These are phyloP conservation scores for Radopholus similis DNA, from an alignment of 1,140 invertebrate species.

Conservation along the genomic window DNA sequence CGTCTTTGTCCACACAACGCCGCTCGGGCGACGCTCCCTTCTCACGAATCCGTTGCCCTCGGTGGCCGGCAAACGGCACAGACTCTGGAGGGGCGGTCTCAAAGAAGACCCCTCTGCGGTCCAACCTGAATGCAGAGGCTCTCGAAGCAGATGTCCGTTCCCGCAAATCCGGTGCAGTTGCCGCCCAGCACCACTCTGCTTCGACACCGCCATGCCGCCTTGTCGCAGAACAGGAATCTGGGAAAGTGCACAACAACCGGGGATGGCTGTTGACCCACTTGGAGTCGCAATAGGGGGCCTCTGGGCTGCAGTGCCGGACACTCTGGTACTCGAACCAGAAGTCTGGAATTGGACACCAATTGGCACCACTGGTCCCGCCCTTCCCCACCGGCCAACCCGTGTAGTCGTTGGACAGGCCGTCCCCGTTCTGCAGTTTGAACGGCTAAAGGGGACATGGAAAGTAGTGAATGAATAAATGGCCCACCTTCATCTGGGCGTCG, in stretches of 20 bases:
- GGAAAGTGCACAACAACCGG: not conserved
- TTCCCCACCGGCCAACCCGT: conserved; percentile 32
- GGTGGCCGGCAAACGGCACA: conserved; percentile 46
- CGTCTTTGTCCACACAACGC: conserved; percentile 57
- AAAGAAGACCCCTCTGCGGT: not conserved
- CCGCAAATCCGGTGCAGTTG: conserved; percentile 57
- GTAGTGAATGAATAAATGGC: not conserved
- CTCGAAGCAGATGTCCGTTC: conserved; percentile 54
- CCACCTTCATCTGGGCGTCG: conserved; percentile 50
- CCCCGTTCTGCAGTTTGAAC: conserved; percentile 51
- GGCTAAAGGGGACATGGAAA: conserved; percentile 28
- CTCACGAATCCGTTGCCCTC: conserved; percentile 41
- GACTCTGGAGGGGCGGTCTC: conserved; percentile 21
- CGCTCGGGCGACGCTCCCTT: conserved; percentile 21
- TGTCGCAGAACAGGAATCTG: conserved; percentile 49
- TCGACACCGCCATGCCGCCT: conserved; percentile 46
- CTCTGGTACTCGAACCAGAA: conserved; percentile 58
- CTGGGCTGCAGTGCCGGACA: conserved; percentile 47
- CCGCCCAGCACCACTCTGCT: conserved; percentile 49
- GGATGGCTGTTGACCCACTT: conserved; percentile 14
- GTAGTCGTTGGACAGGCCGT: conserved; percentile 59
- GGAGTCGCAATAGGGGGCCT: conserved; percentile 52
- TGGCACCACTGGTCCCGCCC: not conserved
- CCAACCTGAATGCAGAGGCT: conserved; percentile 49
- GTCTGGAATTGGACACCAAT: conserved; percentile 22